phyloP scores from a whole-genome alignment of 64 coral and sea anemone species.

The Pocillopora verrucosa region DNA sequence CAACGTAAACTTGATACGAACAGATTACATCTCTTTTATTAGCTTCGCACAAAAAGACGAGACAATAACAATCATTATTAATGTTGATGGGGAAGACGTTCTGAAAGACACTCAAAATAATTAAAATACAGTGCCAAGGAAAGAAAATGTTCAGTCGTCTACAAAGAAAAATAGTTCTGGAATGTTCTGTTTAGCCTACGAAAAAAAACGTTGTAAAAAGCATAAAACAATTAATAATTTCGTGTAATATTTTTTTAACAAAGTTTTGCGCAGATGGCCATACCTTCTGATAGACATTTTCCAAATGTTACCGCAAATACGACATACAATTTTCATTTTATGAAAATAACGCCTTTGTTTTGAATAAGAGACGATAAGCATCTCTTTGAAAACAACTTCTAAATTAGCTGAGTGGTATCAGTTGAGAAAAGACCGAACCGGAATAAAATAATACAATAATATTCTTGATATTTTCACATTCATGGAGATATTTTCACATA shows the following conservation, averaged over 20 bases:
- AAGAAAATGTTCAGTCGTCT: background rate
- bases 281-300: background rate
- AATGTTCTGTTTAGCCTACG: background rate
- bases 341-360: background rate
- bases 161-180: background rate
- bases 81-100: background rate
- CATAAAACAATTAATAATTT: background rate
- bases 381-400: constrained; percentile 7
- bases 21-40: background rate
- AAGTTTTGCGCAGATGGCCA: background rate
- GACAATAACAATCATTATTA: background rate
- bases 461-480: background rate
- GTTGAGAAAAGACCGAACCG: background rate
- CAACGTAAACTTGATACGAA: background rate
- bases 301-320: background rate
- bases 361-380: background rate
- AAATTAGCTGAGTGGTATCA: constrained; percentile 7
- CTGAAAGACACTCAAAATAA: background rate
- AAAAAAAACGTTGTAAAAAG: background rate
- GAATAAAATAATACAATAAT: background rate
- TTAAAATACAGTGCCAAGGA: background rate
- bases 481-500: too few relatives aligned
- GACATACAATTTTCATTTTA: background rate
- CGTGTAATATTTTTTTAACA: background rate
- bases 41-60: background rate